These are phyloP conservation scores for Congeria kusceri DNA, from an alignment of 2,888 invertebrate genomes.

Conservation along the genomic window DNA sequence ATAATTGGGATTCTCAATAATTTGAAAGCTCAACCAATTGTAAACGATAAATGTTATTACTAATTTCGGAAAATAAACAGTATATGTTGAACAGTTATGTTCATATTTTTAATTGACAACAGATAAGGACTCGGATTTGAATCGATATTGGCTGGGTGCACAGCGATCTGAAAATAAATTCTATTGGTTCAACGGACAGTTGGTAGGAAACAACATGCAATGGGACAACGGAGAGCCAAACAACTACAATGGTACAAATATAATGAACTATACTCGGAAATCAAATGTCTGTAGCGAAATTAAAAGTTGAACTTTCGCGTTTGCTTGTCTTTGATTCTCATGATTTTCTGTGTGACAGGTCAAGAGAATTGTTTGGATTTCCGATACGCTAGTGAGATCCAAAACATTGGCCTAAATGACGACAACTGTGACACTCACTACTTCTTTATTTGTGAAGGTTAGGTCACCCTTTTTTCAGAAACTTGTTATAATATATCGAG, in stretches of 20 bases:
- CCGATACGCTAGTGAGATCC: neutral
- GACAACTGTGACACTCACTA: neutral
- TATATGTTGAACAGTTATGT: too few species aligned
- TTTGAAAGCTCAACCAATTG: too few species aligned
- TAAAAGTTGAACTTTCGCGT: too few species aligned
- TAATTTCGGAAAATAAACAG: too few species aligned
- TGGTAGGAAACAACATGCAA: neutral
- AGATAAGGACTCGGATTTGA: neutral
- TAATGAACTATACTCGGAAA: too few species aligned
- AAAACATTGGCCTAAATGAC: neutral
- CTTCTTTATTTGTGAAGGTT: conserved; percentile 2
- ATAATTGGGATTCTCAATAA: too few species aligned
- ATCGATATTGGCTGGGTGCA: conserved; percentile 3
- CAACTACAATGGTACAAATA: conserved; percentile 1
- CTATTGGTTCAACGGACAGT: neutral
- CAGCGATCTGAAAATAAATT: neutral
- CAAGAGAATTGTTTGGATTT: neutral
- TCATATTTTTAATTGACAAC: neutral
- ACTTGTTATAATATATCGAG: too few species aligned
- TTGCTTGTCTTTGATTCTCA: neutral
- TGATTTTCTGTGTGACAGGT: neutral
- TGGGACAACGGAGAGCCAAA: neutral
- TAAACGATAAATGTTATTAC: too few species aligned
- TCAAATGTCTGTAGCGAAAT: too few species aligned
- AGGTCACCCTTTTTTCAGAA: too few species aligned